These are phyloP conservation scores for Calidris pygmaea DNA, from an alignment of 2,113 vertebrate species.

Conservation along the genomic window DNA sequence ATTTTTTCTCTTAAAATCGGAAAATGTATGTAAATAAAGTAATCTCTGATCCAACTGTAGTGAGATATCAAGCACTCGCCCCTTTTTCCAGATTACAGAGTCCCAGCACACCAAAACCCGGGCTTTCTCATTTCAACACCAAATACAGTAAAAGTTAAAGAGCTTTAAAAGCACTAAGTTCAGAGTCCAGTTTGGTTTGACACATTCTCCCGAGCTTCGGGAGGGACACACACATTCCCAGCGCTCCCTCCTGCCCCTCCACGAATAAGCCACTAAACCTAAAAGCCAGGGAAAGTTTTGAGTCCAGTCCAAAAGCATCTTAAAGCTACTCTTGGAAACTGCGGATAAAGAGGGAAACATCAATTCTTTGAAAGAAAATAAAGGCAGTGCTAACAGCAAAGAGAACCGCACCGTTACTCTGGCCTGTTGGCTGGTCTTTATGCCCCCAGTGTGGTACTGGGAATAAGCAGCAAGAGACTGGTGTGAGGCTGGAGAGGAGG, in stretches of 20 bases:
- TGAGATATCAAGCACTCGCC: not conserved
- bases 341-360: not conserved
- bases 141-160: not conserved
- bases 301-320: not conserved
- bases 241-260: not conserved
- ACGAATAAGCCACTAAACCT: not conserved
- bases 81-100: not conserved
- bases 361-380: not conserved
- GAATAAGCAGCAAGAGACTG: not conserved
- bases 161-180: rapidly evolving
- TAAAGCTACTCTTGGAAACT: not conserved
- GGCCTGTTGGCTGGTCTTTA: not conserved
- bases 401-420: not conserved
- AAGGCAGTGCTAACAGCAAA: not conserved
- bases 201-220: not conserved
- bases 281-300: not conserved
- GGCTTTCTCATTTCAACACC: not conserved
- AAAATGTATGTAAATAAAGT: not conserved
- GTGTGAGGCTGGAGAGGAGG: not conserved
- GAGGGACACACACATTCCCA: not conserved
- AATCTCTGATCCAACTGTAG: rapidly evolving
- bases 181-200: not conserved
- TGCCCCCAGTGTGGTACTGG: rapidly evolving
- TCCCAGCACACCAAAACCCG: not conserved
- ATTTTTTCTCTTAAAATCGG: not conserved